A percentile compares a stretch with the other conserved stretches of the same genome.
Conservation (phyloP, 2,113 vertebrate species). For the Falco punctatus region DNA sequence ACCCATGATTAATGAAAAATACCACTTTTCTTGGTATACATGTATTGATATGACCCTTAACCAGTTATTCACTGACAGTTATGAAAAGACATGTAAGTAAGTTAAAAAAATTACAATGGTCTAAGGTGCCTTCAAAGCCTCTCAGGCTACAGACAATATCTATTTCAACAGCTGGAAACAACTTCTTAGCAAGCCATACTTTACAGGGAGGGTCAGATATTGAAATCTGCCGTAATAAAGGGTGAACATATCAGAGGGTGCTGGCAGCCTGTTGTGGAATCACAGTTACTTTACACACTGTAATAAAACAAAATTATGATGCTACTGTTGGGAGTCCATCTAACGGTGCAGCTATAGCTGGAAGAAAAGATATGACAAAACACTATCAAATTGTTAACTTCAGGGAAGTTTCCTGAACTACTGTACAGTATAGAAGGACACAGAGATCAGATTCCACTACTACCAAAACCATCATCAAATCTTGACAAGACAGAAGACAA, state of each 20-base stretch:
- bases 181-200: background rate
- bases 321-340: background rate
- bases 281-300: background rate
- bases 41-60: background rate
- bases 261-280: background rate
- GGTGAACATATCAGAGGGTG: background rate
- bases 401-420: background rate
- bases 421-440: background rate
- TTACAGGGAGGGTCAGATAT: background rate
- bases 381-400: background rate
- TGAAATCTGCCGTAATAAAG: background rate
- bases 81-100: background rate
- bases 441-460: accelerated
- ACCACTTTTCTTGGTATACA: background rate
- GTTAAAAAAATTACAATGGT: background rate
- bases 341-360: background rate
- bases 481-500: background rate
- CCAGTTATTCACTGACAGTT: background rate
- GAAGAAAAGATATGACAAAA: background rate
- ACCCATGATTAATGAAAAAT: background rate
- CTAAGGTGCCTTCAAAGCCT: background rate
- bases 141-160: background rate
- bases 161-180: background rate
- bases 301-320: background rate
- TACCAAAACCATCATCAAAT: background rate